Evolutionary conservation across 2,888 invertebrate species (phyloP), one percentile per base, ranked within the genome.

Genomic region (Acanthococcus lagerstroemiae): DNA sequence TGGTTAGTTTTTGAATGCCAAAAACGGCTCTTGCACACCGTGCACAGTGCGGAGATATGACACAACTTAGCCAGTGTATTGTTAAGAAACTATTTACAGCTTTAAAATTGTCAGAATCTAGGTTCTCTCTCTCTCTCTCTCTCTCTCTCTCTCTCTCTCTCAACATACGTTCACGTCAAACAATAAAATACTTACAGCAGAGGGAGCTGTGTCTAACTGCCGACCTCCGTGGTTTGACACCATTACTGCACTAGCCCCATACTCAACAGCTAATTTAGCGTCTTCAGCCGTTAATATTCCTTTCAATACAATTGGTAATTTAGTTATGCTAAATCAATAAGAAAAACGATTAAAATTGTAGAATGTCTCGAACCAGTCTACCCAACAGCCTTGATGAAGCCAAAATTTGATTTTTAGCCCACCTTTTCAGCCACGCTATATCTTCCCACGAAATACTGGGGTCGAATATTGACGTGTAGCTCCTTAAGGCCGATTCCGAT

Each of bases 201-300:
- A 84, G 15, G 90, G 87, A 9, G 87, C 86, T n/a, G 85, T 83
- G 74, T 93, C 93, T 37, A 93, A 77, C 77, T 95, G 95, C 68
- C 95, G 80, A 0, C 87, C 95, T 1, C 95, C 95, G 75, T 95
- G 95, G 77, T 95, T 95, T 0, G 95, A 95, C 3, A 96, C 95
- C 68, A 92, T 79, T 65, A 95, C 84, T 0, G 83, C 95, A 3
- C 83, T 78, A 54, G 86, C 89, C 4, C 92, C 93, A 61, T 82
- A 79, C 70, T 89, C 79, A 0, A 81, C 79, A 0, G 88, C 94
- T 71, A 84, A 78, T 17, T 83, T 72, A 0, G 95, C 95, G 77
- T 95, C 95, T 74, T 93, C 90, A 0, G 83, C 84, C 1, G 90
- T 88, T 37, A 95, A 76, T 68, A 95, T 82, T 5, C 95, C 95